Conservation (phyloP, 2,113 vertebrate species). For the Engystomops pustulosus region DNA sequence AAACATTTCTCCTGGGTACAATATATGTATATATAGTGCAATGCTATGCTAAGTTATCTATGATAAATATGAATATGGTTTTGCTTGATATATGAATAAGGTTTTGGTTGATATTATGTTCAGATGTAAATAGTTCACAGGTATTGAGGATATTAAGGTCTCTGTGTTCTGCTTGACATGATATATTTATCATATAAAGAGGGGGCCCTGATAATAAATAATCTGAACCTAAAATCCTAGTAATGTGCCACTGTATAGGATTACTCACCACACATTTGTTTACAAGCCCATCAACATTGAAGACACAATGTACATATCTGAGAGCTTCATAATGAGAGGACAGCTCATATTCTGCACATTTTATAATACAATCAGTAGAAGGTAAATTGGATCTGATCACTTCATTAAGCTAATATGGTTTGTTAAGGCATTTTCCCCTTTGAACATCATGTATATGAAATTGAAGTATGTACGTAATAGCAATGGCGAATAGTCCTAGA, state of each 20-base stretch:
- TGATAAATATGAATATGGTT: too few species aligned
- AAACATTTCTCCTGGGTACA: too few species aligned
- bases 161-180: too few species aligned
- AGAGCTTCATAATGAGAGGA: neutral
- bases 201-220: too few species aligned
- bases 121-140: too few species aligned
- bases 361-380: slow-evolving; percentile 4
- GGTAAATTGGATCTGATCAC: slow-evolving; percentile 25
- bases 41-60: too few species aligned
- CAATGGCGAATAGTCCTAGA: slow-evolving; percentile 29
- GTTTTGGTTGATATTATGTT: too few species aligned
- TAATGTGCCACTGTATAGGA: neutral
- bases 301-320: neutral
- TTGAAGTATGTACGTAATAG: slow-evolving; percentile 51
- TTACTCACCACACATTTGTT: neutral
- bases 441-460: slow-evolving; percentile 46
- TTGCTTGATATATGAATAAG: too few species aligned
- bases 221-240: neutral
- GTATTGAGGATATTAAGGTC: too few species aligned
- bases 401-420: slow-evolving; percentile 53
- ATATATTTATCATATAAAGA: too few species aligned
- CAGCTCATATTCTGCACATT: slow-evolving; percentile 19
- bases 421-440: slow-evolving; percentile 41
- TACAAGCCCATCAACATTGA: neutral
- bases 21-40: too few species aligned